Evolutionary conservation across 2,113 vertebrate genomes (phyloP), one percentile per base, ranked within the genome.

Genomic region (Strix uralensis): DNA sequence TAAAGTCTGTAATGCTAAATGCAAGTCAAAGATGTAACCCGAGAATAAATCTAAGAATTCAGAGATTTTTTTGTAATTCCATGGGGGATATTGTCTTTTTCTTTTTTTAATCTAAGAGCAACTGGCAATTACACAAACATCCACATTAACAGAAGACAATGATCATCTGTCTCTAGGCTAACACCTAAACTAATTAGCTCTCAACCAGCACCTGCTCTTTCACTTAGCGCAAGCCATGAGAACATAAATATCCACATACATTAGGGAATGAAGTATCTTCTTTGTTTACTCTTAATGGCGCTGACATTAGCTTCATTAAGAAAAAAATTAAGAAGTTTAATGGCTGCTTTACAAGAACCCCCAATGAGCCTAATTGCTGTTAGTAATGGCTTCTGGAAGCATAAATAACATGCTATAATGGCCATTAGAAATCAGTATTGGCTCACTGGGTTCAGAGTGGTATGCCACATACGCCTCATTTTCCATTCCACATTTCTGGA

Each of bases 291-390:
- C 81, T 49, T 94, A 96, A 94, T 80, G 54, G 58, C 46, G 47
- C 66, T 85, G 92, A 73, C 70, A 81, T 94, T 95, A 95, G 36
- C 74, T 95, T 95, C 92, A 95, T 95, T 96, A 97, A 70, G 92
- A 91, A 96, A 93, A 92, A 96, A 95, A 71, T 47, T 67, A 92
- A 89, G 73, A 91, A 79, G 49, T 85, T 65, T 91, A 95, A 95
- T 94, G 65, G 74, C 61, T 88, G 58, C 74, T 92, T 73, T 92
- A 90, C 66, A 91, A 86, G 86, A 97, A 89, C 22, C 46, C 44
- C 86, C 89, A 81, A 11, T 62, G 83, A 89, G 62, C 78, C 66
- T 92, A 87, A 95, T 17, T 85, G 73, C 91, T 66, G 58, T 20
- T 51, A 61, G 74, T 62, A 83, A 90, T 85, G 54, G 81, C 66